These are phyloP conservation scores for Eilema griseolum DNA, from an alignment of 2,888 invertebrate species.

Conservation along the genomic window DNA sequence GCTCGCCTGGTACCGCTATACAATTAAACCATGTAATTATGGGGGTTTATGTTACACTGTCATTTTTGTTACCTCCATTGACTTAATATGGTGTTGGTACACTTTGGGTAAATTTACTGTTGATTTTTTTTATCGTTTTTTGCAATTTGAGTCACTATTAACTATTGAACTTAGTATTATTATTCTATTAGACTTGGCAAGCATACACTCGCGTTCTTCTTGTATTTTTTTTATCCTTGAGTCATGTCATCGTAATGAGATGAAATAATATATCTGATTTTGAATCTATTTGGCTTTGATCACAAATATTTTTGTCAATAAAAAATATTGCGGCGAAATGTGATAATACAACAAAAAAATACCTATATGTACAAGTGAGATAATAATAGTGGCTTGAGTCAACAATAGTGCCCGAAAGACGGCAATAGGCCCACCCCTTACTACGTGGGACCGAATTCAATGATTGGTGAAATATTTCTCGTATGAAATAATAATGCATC, in stretches of 20 bases:
- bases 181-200: not conserved
- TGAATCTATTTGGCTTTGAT: not conserved
- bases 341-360: no score
- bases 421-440: no score
- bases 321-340: no score
- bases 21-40: conserved; percentile 67
- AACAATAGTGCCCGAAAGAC: no score
- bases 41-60: conserved; percentile 49
- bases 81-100: conserved; percentile 8
- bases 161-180: not conserved
- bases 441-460: no score
- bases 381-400: no score
- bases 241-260: not conserved
- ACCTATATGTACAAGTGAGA: no score
- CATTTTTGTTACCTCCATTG: conserved; percentile 38
- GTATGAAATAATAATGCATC: no score
- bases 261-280: not conserved
- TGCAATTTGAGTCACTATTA: not conserved
- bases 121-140: not conserved
- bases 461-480: no score
- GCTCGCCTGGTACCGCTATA: conserved; percentile 67
- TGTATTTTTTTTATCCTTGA: not conserved
- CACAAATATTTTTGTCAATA: not conserved
- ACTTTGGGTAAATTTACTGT: not conserved
- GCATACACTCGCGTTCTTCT: no score